These are phyloP conservation scores for Pseudopipra pipra DNA, from an alignment of 2,113 vertebrate species.

Conservation along the genomic window DNA sequence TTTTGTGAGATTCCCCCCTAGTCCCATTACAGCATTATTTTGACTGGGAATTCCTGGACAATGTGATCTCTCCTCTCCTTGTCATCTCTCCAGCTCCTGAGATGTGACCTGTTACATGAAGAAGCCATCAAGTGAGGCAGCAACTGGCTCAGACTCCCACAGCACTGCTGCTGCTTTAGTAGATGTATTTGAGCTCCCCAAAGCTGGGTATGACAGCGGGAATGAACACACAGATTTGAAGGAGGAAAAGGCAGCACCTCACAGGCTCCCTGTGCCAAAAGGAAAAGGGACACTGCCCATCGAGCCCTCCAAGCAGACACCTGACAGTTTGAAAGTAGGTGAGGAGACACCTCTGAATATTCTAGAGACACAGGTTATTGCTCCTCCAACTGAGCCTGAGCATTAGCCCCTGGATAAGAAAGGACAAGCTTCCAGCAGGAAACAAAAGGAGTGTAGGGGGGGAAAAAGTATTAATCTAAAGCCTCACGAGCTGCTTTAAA, in stretches of 20 bases:
- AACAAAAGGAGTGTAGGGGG: rapidly evolving
- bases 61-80: background rate
- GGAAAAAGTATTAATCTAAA: background rate
- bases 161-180: background rate
- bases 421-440: background rate
- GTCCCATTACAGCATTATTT: background rate
- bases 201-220: background rate
- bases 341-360: background rate
- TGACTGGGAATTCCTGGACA: background rate
- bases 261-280: background rate
- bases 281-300: background rate
- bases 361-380: slow-evolving; percentile 7
- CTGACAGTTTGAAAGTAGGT: background rate
- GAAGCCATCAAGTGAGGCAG: background rate
- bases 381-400: background rate
- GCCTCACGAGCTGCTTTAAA: background rate
- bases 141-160: rapidly evolving
- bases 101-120: background rate
- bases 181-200: background rate
- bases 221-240: background rate
- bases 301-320: background rate
- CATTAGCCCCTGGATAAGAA: slow-evolving; percentile 10
- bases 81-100: background rate
- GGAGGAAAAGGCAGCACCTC: background rate
- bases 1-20: background rate